Percentiles rank a stretch among this genome's conserved stretches.
Evolutionary conservation across 1,140 invertebrate species (phyloP).

Genomic region (Hypothenemus hampei): DNA sequence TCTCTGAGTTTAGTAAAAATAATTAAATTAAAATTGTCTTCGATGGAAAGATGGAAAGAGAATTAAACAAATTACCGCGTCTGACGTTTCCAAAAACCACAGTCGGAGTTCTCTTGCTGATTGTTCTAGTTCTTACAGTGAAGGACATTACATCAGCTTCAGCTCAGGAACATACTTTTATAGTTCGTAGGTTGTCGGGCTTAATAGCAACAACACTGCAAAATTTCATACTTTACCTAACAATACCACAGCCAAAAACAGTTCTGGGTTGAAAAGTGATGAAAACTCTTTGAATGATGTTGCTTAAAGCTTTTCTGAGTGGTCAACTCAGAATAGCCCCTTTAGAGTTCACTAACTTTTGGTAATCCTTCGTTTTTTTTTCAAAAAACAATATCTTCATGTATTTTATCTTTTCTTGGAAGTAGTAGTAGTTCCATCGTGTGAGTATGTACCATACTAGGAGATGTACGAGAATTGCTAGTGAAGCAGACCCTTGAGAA

Average conservation of each 20-base stretch:
- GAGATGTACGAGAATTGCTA: too few relatives aligned
- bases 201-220: constrained; percentile 73
- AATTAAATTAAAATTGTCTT: constrained; percentile 43
- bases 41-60: constrained; percentile 52
- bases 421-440: too few relatives aligned
- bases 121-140: constrained; percentile 61
- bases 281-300: constrained; percentile 54
- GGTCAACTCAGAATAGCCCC: constrained; percentile 50
- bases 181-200: constrained; percentile 80
- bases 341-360: constrained; percentile 40
- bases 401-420: too few relatives aligned
- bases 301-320: constrained; percentile 55
- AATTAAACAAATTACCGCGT: constrained; percentile 50
- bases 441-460: too few relatives aligned
- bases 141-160: constrained; percentile 55
- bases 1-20: too few relatives aligned
- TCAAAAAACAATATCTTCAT: too few relatives aligned
- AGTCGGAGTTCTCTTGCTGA: constrained; percentile 48
- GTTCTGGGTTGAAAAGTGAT: constrained; percentile 53
- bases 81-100: constrained; percentile 43
- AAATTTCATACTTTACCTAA: constrained; percentile 68
- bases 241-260: constrained; percentile 59
- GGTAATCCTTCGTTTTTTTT: too few relatives aligned
- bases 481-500: too few relatives aligned
- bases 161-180: constrained; percentile 78